phyloP scores from a whole-genome alignment of 2,113 vertebrate genomes.

The Chaetorhynchus papuensis region DNA sequence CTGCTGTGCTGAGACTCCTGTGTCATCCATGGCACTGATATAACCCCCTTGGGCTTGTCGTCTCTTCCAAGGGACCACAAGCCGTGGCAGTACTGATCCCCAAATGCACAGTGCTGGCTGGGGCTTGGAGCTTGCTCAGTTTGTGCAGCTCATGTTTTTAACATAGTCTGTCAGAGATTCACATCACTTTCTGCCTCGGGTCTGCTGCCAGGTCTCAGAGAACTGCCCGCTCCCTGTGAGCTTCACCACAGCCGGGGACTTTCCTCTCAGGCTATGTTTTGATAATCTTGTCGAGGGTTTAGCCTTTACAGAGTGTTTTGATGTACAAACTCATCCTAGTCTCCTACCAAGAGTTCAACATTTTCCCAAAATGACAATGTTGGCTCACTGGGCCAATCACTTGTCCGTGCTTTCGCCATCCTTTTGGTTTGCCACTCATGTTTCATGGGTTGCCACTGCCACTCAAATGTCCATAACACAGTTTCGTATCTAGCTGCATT shows the following conservation, averaged over 20 bases:
- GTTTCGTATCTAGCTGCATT: neutral
- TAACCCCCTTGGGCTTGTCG: rapidly evolving
- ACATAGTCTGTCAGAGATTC: neutral
- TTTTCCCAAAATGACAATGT: neutral
- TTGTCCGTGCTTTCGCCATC: neutral
- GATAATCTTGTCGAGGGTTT: neutral
- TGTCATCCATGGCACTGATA: neutral
- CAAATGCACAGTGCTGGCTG: neutral
- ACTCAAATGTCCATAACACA: neutral
- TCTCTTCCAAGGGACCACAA: neutral
- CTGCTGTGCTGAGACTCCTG: neutral
- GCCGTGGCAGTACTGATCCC: neutral
- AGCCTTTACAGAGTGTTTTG: neutral
- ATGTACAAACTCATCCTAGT: neutral
- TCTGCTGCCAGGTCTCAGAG: neutral
- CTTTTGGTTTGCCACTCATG: neutral
- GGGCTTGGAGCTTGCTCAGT: neutral
- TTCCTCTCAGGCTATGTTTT: neutral
- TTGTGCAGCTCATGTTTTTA: neutral
- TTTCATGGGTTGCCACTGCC: neutral
- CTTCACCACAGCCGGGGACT: neutral
- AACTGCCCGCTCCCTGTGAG: neutral
- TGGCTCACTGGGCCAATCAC: neutral
- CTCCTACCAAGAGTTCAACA: neutral
- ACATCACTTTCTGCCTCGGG: neutral